Conservation (phyloP, 2,888 invertebrate species). For the Cantharis rustica region DNA sequence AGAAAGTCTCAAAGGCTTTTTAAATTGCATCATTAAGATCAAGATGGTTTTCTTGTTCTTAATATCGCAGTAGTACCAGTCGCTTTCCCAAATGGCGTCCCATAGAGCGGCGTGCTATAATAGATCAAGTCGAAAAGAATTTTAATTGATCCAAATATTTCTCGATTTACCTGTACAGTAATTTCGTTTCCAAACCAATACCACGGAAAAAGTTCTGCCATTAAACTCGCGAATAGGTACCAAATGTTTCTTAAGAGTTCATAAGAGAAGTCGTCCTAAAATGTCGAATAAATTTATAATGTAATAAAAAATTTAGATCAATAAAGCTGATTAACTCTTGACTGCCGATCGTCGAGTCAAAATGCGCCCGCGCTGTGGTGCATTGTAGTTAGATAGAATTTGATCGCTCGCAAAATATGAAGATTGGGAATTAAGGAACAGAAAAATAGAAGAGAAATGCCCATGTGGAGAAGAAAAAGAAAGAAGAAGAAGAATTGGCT, state of each 20-base stretch:
- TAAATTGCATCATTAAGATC: background rate
- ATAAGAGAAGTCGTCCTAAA: background rate
- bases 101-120: background rate
- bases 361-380: too few relatives aligned
- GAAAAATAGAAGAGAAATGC: too few relatives aligned
- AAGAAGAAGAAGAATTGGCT: too few relatives aligned
- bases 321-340: too few relatives aligned
- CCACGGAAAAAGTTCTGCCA: background rate
- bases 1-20: background rate
- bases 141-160: background rate
- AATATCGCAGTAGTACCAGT: background rate
- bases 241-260: background rate
- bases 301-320: too few relatives aligned
- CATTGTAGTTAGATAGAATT: too few relatives aligned
- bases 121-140: background rate
- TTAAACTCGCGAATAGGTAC: background rate
- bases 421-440: too few relatives aligned
- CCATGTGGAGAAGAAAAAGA: too few relatives aligned
- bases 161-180: background rate
- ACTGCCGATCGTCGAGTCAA: too few relatives aligned
- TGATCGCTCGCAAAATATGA: too few relatives aligned
- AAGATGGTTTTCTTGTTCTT: background rate
- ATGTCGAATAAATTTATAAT: background rate
- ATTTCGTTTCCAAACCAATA: background rate
- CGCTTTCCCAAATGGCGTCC: background rate